Percentiles rank a stretch among this genome's conserved stretches.
These are phyloP conservation scores for Oryzias celebensis DNA, from an alignment of 2,113 vertebrate species.

Conservation along the genomic window DNA sequence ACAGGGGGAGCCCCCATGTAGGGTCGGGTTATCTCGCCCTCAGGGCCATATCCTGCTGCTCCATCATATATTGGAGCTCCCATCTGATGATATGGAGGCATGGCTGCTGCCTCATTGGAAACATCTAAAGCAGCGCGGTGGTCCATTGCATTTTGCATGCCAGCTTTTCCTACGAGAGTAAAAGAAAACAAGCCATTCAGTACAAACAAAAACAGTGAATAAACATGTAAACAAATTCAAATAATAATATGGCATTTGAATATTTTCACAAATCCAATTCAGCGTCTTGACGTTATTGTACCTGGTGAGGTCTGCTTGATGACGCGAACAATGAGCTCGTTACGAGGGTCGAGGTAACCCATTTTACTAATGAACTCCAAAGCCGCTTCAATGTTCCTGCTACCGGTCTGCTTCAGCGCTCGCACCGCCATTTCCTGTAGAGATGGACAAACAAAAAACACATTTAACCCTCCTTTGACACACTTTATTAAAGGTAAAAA, in stretches of 20 bases:
- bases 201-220: not conserved
- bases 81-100: conserved; percentile 87
- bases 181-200: not conserved
- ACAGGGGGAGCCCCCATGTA: conserved; percentile 80
- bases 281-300: conserved; percentile 39
- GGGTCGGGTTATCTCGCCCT: conserved; percentile 83
- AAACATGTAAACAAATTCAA: not conserved
- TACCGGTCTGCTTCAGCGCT: conserved; percentile 95
- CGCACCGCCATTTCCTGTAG: conserved; percentile 94
- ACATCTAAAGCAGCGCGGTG: conserved; percentile 86
- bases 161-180: conserved; percentile 82
- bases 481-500: not conserved
- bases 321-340: conserved; percentile 94
- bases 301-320: conserved; percentile 98
- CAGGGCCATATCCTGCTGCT: conserved; percentile 78
- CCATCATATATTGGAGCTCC: conserved; percentile 84
- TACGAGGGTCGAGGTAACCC: conserved; percentile 95
- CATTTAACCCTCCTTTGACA: not conserved
- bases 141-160: conserved; percentile 82
- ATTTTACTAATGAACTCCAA: conserved; percentile 98
- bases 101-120: conserved; percentile 76
- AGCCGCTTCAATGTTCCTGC: conserved; percentile 94
- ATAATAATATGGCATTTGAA: not conserved
- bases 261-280: not conserved
- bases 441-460: conserved; percentile 2